Base-by-base conservation (phyloP, 2,797 vertebrate species). In the Parauchenoglanis ngamensis region DNA sequence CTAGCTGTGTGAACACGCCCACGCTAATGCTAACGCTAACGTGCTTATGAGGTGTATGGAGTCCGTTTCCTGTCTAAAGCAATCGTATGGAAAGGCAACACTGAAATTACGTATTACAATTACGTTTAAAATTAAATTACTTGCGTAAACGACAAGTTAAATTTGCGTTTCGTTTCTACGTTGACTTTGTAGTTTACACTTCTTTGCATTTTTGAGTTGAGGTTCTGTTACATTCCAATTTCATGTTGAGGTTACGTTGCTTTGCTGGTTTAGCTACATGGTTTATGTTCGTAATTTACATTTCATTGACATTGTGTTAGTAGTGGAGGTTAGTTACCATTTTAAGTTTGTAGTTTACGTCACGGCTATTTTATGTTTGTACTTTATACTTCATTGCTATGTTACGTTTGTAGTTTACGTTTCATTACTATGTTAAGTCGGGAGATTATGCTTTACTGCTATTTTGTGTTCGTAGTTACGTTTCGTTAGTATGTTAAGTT, bases 11-110 rank as follows among this genome's bases (percentile, higher is more conserved):
- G 46, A 70, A 35, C 52, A 67, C 40, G 44, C 83, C 75, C 78
- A 84, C 59, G 76, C 28, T 40, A 40, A 78, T 21, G n/a, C 52
- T 61, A 75, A 86, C 73, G 7, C 56, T 80, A 80, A 65, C 65
- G 59, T 49, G 79, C 59, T 82, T 82, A n/a, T 23, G 15, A 35
- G 46, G 28, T 68, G n/a, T 56, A 23, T 19, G 79, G 79, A 35
- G 46, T 7, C 46, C 6, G 21, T 83, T 83, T 70, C 5, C 59
- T 23, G 61, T 35, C 46, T 23, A 3, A 31, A 52, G n/a, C 12
- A 68, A 67, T 67, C 4, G 10, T 49, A 82, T 21, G 80, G 44
- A 81, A 81, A 81, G 17, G 79, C 35, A n/a, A 46, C 21, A 7
- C 1, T 25, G 7, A 63, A 46, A 46, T 8, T 1, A 40, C 7